A percentile compares a stretch with the other conserved stretches of the same genome.
phyloP scores from a whole-genome alignment of 1,140 invertebrate genomes.

The Palaemon carinicauda region DNA sequence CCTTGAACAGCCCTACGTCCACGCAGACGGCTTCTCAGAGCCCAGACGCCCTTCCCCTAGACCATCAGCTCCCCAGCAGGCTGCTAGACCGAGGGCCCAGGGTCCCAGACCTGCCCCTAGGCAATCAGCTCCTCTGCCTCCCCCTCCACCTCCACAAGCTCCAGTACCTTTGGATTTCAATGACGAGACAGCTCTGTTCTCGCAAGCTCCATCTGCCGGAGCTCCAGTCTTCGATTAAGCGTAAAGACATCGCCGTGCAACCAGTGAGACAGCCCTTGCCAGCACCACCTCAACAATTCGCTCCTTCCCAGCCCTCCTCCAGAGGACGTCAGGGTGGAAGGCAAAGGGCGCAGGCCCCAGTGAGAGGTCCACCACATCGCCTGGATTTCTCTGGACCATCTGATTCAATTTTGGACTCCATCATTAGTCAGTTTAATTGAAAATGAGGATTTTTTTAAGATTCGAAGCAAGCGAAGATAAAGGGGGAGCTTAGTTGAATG shows the following conservation, averaged over 20 bases:
- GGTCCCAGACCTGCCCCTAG: background rate
- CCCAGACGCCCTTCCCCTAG: background rate
- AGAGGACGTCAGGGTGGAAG: background rate
- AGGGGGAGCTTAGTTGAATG: too few species aligned
- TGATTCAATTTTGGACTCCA: background rate
- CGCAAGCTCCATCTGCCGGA: background rate
- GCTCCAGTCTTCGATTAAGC: background rate
- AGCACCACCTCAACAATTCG: too few species aligned
- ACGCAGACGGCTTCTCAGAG: background rate
- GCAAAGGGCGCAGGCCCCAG: too few species aligned
- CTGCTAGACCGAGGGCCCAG: background rate
- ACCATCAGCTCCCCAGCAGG: background rate
- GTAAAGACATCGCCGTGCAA: too few species aligned
- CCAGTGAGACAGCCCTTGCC: too few species aligned
- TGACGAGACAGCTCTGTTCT: background rate
- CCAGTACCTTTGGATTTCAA: background rate
- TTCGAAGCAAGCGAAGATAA: too few species aligned
- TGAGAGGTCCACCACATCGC: background rate
- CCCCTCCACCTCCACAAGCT: background rate
- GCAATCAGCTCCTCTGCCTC: background rate
- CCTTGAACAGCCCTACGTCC: slow-evolving; percentile 29
- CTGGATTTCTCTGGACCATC: background rate
- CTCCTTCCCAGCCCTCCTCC: too few species aligned
- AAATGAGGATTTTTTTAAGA: too few species aligned
- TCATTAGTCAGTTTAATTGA: background rate